Conservation (phyloP, 2,888 invertebrate species). For the Drosophila merina region DNA sequence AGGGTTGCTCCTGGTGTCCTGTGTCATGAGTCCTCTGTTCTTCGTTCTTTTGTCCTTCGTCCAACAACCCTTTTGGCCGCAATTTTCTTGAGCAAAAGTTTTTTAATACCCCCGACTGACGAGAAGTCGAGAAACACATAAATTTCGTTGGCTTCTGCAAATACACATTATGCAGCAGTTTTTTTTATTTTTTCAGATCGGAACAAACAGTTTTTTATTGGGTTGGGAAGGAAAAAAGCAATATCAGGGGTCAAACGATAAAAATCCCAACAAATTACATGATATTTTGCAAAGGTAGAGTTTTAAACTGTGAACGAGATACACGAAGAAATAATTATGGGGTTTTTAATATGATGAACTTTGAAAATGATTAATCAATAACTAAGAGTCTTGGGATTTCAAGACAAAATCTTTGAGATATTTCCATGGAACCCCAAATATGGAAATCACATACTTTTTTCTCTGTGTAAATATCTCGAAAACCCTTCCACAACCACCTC, state of each 20-base stretch:
- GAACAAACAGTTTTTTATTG: constrained; percentile 22
- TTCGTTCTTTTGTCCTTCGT: constrained; percentile 1
- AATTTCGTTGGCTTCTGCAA: constrained; percentile 66
- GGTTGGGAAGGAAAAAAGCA: background rate
- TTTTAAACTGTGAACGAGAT: constrained; percentile 14
- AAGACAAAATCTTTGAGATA: no score
- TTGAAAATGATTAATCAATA: no score
- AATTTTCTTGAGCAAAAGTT: constrained; percentile 62
- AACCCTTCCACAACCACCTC: constrained; percentile 35
- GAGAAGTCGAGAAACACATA: constrained; percentile 55
- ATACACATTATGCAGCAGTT: constrained; percentile 77
- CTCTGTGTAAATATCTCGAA: constrained; percentile 42
- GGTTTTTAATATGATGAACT: background rate
- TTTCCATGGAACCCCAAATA: no score
- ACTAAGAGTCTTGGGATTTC: no score
- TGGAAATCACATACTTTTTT: background rate
- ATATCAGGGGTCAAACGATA: constrained; percentile 24
- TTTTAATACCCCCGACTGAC: constrained; percentile 66
- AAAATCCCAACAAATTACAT: constrained; percentile 23
- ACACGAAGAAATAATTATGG: background rate
- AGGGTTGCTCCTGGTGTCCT: constrained; percentile 28
- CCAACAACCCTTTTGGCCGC: constrained; percentile 59
- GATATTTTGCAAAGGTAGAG: constrained; percentile 27
- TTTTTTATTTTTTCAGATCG: constrained; percentile 50
- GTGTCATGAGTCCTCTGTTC: background rate